These are phyloP conservation scores for Rhimphoctona megacephalus DNA, from an alignment of 2,888 invertebrate genomes.

Conservation along the genomic window DNA sequence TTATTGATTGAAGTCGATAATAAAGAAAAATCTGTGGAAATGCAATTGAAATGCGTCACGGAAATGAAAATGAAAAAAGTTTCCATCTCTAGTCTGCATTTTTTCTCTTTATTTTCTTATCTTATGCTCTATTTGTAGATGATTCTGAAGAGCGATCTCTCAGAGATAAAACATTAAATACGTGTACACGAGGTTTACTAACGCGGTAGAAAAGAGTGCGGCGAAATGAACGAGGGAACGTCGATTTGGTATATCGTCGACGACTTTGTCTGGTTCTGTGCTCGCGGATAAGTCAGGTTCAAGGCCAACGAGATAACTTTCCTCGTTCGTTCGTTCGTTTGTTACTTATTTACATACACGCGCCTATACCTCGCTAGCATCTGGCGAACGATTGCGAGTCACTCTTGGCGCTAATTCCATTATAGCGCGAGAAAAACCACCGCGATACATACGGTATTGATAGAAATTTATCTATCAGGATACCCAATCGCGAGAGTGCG, in stretches of 20 bases:
- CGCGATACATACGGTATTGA: slow-evolving; percentile 5
- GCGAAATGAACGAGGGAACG: slow-evolving; percentile 22
- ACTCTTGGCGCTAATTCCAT: slow-evolving; percentile 51
- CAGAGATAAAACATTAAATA: slow-evolving; percentile 43
- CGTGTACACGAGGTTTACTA: background rate
- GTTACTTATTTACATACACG: slow-evolving; percentile 43
- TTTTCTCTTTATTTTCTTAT: slow-evolving; percentile 14
- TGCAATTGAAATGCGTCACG: no score
- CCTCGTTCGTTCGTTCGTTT: slow-evolving; percentile 53
- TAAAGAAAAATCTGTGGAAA: background rate
- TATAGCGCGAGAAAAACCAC: slow-evolving; percentile 22
- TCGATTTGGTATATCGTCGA: slow-evolving; percentile 48
- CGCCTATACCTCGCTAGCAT: slow-evolving; percentile 22
- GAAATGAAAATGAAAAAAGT: slow-evolving; percentile 12
- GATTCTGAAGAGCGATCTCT: slow-evolving; percentile 31
- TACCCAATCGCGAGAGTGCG: background rate
- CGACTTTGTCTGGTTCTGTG: slow-evolving; percentile 45
- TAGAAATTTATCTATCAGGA: slow-evolving; percentile 24
- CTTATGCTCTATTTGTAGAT: slow-evolving; percentile 14
- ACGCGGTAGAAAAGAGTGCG: slow-evolving; percentile 14
- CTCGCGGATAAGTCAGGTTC: slow-evolving; percentile 70
- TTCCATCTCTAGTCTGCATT: background rate
- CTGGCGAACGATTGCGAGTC: slow-evolving; percentile 45
- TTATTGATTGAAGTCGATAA: background rate
- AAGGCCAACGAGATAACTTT: slow-evolving; percentile 70